Base-by-base conservation (phyloP, 2,113 vertebrate species). In the Aegypius monachus region DNA sequence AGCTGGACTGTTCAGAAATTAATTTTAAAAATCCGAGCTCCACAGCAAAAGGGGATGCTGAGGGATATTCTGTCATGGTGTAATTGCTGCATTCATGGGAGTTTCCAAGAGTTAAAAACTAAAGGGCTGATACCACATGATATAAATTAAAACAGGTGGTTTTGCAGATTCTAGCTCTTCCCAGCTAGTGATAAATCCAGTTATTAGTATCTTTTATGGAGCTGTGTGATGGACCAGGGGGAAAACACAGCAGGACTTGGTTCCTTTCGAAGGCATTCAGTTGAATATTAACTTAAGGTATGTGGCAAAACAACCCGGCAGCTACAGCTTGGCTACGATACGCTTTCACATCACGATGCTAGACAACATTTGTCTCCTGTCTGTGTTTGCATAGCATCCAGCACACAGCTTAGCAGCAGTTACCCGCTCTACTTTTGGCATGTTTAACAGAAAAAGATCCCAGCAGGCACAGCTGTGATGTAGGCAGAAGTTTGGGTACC, bases 71-170 rank as follows among this genome's bases (percentile, higher is more conserved):
- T 47, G 15, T 26, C 13, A 4, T 6, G 23, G 42, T 70, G 56
- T 8, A 72, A 59, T 38, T 38, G 29, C 58, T 42, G 43, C 40
- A 70, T 34, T 73, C 59, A 29, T 17, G 59, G 53, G n/a, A 55
- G 15, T 26, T 40, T 7, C 13, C n/a, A 88, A 47, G 38, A 82
- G 26, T 58, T 42, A 48, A 79, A 73, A 45, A 85, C 20, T n/a
- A 53, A 63, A 72, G 26, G 25, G 22, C 25, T 50, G 68, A 43
- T 0, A 0, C 23, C 17, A 56, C 27, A 52, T 0, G 0, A 58
- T 8, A 31, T 32, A 56, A 89, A 92, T 45, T 11, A 53, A 79
- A 75, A 21, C n/a, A 85, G 50, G 61, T 62, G 27, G 16, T 27
- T 68, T 77, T 63, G 40, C 29, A 77, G 52, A 56, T 68, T 81